Conservation (phyloP, 53 echinoderm and acorn worm genomes). For the Zoroaster sp. region DNA sequence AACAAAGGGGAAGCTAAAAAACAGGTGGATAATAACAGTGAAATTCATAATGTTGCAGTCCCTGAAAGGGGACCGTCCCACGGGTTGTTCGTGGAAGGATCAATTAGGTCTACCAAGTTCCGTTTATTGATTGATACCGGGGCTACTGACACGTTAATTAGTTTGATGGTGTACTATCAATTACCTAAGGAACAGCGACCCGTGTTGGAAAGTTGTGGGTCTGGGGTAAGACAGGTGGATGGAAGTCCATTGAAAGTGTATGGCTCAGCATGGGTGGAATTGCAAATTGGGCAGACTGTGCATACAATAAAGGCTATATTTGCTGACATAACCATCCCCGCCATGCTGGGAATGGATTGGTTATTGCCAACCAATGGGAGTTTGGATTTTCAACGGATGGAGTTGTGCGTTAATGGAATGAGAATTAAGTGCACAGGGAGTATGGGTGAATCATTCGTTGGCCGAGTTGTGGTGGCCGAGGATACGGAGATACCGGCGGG, state of each 20-base stretch:
- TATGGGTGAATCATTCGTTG: background rate
- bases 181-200: slow-evolving; percentile 31
- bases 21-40: background rate
- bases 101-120: slow-evolving; percentile 2
- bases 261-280: slow-evolving; percentile 53
- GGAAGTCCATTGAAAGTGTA: slow-evolving; percentile 11
- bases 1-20: no score
- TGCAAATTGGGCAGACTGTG: slow-evolving; percentile 16
- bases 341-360: slow-evolving; percentile 43
- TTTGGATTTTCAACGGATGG: slow-evolving; percentile 14
- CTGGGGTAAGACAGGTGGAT: slow-evolving; percentile 33
- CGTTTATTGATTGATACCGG: slow-evolving; percentile 63
- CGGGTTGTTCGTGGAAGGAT: slow-evolving; percentile 46
- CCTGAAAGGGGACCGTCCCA: background rate
- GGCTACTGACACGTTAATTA: slow-evolving; percentile 57
- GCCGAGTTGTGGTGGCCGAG: slow-evolving; percentile 5
- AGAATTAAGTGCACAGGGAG: background rate
- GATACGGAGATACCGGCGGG: background rate
- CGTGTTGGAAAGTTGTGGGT: background rate
- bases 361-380: slow-evolving; percentile 1
- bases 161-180: slow-evolving; percentile 22
- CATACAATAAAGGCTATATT: slow-evolving; percentile 38
- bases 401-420: slow-evolving; percentile 15
- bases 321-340: slow-evolving; percentile 50
- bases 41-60: background rate